Evolutionary conservation across 2,888 invertebrate genomes (phyloP).

Genomic region (Rhagium mordax): DNA sequence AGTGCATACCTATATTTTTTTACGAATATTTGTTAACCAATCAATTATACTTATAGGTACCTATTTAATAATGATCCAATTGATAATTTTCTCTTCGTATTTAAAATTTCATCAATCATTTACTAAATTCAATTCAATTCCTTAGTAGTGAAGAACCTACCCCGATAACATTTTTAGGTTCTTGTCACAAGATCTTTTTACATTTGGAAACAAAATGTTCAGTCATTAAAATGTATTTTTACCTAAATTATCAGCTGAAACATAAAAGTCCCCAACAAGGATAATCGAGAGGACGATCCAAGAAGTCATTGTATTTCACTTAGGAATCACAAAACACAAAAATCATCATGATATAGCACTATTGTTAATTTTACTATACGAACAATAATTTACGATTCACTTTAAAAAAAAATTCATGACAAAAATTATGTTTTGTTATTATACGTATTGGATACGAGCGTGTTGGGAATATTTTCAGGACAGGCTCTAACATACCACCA

Average conservation of each 20-base stretch:
- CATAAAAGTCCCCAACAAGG: constrained; percentile 42
- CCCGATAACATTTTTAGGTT: constrained; percentile 30
- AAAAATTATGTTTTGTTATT: constrained; percentile 20
- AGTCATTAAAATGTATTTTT: neutral
- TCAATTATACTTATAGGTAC: no score
- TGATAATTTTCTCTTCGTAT: no score
- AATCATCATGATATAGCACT: constrained; percentile 37
- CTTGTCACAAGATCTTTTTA: neutral
- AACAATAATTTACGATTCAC: constrained; percentile 18
- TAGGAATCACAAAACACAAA: constrained; percentile 42
- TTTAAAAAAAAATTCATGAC: neutral
- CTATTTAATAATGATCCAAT: no score
- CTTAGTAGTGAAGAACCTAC: constrained; percentile 20
- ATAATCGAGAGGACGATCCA: constrained; percentile 39
- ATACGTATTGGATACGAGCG: constrained; percentile 14
- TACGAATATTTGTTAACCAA: no score
- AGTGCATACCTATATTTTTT: no score
- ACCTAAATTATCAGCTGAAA: constrained; percentile 46
- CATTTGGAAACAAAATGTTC: no score
- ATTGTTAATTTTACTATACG: neutral
- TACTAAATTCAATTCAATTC: no score
- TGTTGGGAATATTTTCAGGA: constrained; percentile 33
- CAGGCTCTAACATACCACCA: constrained; percentile 25
- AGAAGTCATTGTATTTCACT: constrained; percentile 43
- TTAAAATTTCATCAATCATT: no score